Conservation (phyloP, 2,888 invertebrate genomes). For the Rhingia rostrata region DNA sequence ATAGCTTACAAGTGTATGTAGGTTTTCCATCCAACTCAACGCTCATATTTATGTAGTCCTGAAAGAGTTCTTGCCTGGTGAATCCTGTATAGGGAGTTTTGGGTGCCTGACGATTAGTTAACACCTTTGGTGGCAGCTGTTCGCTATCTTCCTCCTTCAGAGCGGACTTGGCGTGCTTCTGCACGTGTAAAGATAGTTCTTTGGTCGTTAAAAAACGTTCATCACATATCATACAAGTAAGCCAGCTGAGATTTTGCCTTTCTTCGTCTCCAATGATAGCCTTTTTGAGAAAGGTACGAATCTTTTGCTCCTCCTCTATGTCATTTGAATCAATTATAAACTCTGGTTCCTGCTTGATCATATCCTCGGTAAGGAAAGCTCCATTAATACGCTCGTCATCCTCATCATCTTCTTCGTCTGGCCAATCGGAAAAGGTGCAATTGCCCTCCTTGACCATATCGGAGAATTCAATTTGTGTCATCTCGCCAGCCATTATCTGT, state of each 20-base stretch:
- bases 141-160: conserved; percentile 20
- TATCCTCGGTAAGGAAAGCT: conserved; percentile 57
- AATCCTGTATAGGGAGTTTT: conserved; percentile 65
- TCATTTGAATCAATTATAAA: conserved; percentile 50
- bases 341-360: conserved; percentile 69
- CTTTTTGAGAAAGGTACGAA: conserved; percentile 55
- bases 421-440: conserved; percentile 65
- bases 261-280: conserved; percentile 45
- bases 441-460: conserved; percentile 70
- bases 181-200: conserved; percentile 61
- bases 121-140: conserved; percentile 24
- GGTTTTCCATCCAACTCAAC: conserved; percentile 63
- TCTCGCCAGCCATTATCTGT: conserved; percentile 61
- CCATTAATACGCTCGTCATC: conserved; percentile 20
- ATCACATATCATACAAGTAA: conserved; percentile 60
- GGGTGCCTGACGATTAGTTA: conserved; percentile 63
- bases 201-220: conserved; percentile 65
- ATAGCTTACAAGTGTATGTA: conserved; percentile 65
- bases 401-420: conserved; percentile 47
- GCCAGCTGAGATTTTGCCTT: conserved; percentile 56
- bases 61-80: conserved; percentile 55
- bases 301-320: conserved; percentile 55
- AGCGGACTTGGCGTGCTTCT: conserved; percentile 44
- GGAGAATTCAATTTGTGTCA: conserved; percentile 69
- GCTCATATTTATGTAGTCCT: conserved; percentile 63